Percentiles rank a stretch among this genome's conserved stretches.
Evolutionary conservation across 2,888 invertebrate genomes (phyloP).

Genomic region (Biston betularia): DNA sequence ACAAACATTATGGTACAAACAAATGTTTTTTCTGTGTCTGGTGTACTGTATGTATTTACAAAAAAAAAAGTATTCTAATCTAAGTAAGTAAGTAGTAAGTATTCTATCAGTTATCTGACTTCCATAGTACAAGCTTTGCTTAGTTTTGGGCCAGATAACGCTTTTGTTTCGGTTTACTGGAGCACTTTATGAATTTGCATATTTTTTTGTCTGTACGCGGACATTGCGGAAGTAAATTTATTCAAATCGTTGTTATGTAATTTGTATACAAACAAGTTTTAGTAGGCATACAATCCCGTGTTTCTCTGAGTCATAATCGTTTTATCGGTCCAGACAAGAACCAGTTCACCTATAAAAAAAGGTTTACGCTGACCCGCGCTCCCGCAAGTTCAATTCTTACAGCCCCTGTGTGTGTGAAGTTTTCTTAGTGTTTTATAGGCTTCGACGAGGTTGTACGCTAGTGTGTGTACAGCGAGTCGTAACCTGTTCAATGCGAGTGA

Average conservation of each 20-base stretch:
- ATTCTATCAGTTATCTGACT: no score
- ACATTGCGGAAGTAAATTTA: conserved; percentile 18
- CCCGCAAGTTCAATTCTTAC: conserved; percentile 58
- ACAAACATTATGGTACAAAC: no score
- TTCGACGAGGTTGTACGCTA: conserved; percentile 48
- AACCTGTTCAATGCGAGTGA: conserved; percentile 81
- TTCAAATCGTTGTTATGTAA: conserved; percentile 35
- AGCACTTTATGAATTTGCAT: conserved; percentile 4
- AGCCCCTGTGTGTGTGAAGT: conserved; percentile 52
- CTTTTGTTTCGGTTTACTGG: background rate
- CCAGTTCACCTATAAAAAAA: conserved; percentile 72
- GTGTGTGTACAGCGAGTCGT: conserved; percentile 73
- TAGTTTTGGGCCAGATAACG: no score
- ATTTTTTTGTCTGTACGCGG: background rate
- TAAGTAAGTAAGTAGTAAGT: no score
- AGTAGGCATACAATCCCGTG: conserved; percentile 41
- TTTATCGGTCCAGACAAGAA: conserved; percentile 68
- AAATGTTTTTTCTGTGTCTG: no score
- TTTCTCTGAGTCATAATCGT: conserved; percentile 74
- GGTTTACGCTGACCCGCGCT: conserved; percentile 75
- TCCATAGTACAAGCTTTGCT: no score
- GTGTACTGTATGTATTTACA: no score
- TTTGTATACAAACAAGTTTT: conserved; percentile 42
- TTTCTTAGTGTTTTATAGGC: conserved; percentile 44
- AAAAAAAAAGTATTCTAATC: no score